Evolutionary conservation across 2,797 vertebrate genomes (phyloP), one percentile per base, ranked within the genome.

Genomic region (Avahi laniger): DNA sequence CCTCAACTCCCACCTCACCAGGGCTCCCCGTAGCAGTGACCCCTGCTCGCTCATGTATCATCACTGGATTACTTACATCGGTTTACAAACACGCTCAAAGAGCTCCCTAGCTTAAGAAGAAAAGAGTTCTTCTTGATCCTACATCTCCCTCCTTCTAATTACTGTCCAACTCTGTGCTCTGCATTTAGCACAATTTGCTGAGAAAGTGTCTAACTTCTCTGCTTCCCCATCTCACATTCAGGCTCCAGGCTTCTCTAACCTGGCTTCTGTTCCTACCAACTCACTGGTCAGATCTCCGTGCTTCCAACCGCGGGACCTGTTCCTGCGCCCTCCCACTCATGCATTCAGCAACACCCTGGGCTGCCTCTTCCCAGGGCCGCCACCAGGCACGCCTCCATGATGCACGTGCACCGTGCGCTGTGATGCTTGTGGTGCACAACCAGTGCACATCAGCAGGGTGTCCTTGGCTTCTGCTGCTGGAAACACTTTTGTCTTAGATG

Each of bases 351-450:
- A n/a, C 26, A 30, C 5, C 33, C 48, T 12, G 33, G 33, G 78
- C 24, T 84, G 70, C 10, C 18, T 65, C 65, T 61, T 28, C 59
- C 65, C 33, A 8, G 26, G 18, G 33, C 15, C 0, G 7, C 52
- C 41, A 41, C 41, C 8, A 9, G 33, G 20, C 2, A 10, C 1
- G 0, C 4, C 30, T 43, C 93, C 30, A 24, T n/a, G 13, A 54
- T 3, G 4, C 75, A 30, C 22, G 17, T 0, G 20, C 0, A 50
- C 46, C 43, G 17, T 33, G 2, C 0, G 0, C 43, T n/a, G 2
- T 3, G 26, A 18, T 0, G 5, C 48, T 14, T 1, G 13, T 35
- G 61, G 38, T 15, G 7, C 69, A 61, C 50, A 69, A 48, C 24
- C 70, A 43, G 20, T 59, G 61, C 0, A 4, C 17, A 35, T 28